Conservation (phyloP, 92 coral and sea anemone genomes). For the Muricea muricata region DNA sequence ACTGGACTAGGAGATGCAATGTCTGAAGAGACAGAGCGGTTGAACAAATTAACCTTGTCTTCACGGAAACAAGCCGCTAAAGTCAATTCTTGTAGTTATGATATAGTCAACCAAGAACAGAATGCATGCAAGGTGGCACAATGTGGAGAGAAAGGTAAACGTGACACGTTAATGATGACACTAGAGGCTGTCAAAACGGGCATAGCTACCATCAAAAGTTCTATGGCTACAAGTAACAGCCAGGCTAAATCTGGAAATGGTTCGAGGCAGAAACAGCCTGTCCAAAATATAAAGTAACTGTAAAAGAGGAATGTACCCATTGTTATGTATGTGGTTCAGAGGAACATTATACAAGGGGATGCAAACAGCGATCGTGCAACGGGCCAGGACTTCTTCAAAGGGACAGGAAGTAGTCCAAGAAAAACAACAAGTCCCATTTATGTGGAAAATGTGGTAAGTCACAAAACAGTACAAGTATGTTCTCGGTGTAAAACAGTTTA, state of each 20-base stretch:
- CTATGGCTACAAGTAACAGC: constrained; percentile 3
- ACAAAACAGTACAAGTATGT: constrained; percentile 22
- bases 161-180: constrained; percentile 26
- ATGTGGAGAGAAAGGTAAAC: not conserved
- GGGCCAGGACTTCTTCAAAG: constrained; percentile 20
- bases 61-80: not conserved
- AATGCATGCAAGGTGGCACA: not conserved
- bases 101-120: not conserved
- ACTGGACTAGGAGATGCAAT: constrained; percentile 21
- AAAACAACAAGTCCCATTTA: not conserved
- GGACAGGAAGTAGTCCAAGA: constrained; percentile 36
- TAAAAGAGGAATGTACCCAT: constrained; percentile 8
- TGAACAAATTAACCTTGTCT: constrained; percentile 15
- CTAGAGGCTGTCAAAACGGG: constrained; percentile 8
- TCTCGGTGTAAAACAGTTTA: constrained; percentile 14
- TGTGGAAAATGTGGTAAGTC: constrained; percentile 28
- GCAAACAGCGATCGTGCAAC: constrained; percentile 15
- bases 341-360: constrained; percentile 13
- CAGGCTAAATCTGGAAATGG: not conserved
- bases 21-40: constrained; percentile 30
- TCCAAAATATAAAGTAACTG: not conserved
- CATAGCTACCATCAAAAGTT: constrained; percentile 18
- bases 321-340: constrained; percentile 21
- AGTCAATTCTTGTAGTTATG: constrained; percentile 16
- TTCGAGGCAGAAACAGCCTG: not conserved